phyloP scores from a whole-genome alignment of 2,888 invertebrate species.

The Sisyra terminalis region DNA sequence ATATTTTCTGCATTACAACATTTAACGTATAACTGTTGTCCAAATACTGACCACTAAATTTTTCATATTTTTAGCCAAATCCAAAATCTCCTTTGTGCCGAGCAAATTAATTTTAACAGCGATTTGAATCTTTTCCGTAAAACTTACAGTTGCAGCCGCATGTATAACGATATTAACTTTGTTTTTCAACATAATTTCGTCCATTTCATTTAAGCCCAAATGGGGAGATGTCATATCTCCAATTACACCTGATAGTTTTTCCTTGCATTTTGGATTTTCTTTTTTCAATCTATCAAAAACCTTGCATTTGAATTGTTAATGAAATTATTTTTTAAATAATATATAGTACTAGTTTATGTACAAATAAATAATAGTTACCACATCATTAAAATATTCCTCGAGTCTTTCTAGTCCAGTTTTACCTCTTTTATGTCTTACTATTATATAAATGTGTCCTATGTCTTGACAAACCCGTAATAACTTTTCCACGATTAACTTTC shows the following conservation, averaged over 20 bases:
- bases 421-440: constrained; percentile 58
- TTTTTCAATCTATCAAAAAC: constrained; percentile 40
- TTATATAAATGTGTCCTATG: constrained; percentile 54
- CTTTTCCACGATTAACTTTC: constrained; percentile 80
- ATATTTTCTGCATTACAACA: no score
- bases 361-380: constrained; percentile 29
- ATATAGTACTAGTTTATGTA: no score
- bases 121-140: constrained; percentile 57
- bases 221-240: constrained; percentile 35
- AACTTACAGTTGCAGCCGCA: constrained; percentile 67
- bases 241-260: constrained; percentile 45
- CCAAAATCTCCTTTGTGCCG: constrained; percentile 44
- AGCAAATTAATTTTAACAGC: constrained; percentile 46
- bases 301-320: constrained; percentile 23
- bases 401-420: constrained; percentile 46
- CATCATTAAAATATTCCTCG: constrained; percentile 33
- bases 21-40: constrained; percentile 14
- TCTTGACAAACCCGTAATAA: constrained; percentile 65
- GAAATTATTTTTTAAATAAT: background rate
- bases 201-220: constrained; percentile 33
- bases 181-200: constrained; percentile 32
- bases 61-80: constrained; percentile 38
- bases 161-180: constrained; percentile 56
- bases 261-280: constrained; percentile 34
- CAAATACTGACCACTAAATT: constrained; percentile 29